Conservation (phyloP, 2,888 invertebrate species). For the Podotricha telesiphe region DNA sequence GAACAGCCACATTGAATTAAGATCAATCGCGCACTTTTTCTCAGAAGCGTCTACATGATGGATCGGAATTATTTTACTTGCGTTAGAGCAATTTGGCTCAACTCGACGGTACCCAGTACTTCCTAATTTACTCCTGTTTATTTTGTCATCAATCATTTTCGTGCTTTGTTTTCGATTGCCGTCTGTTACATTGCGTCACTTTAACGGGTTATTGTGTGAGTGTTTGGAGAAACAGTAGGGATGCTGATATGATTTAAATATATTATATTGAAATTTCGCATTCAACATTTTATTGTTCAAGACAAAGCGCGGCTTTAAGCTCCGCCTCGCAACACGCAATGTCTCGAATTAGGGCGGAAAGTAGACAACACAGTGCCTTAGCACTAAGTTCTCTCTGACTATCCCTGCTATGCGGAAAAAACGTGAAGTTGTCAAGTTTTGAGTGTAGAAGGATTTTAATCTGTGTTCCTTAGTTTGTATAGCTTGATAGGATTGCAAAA, state of each 20-base stretch:
- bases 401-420: too few relatives aligned
- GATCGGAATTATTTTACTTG: constrained; percentile 47
- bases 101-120: constrained; percentile 47
- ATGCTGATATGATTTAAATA: neutral
- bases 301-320: too few relatives aligned
- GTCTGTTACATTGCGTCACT: constrained; percentile 5
- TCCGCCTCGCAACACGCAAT: too few relatives aligned
- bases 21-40: constrained; percentile 48
- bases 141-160: constrained; percentile 44
- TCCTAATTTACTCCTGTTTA: constrained; percentile 54
- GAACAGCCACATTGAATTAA: constrained; percentile 50
- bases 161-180: constrained; percentile 36
- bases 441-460: too few relatives aligned
- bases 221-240: neutral
- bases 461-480: too few relatives aligned
- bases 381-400: too few relatives aligned
- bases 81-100: constrained; percentile 44
- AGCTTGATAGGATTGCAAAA: too few relatives aligned
- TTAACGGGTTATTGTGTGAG: neutral
- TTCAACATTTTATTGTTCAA: too few relatives aligned
- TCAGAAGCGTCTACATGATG: constrained; percentile 49
- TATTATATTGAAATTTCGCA: too few relatives aligned
- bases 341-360: too few relatives aligned
- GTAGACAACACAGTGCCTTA: too few relatives aligned
- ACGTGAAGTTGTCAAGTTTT: too few relatives aligned